Evolutionary conservation across 1,140 invertebrate species (phyloP).

Genomic region (Sogatella furcifera): DNA sequence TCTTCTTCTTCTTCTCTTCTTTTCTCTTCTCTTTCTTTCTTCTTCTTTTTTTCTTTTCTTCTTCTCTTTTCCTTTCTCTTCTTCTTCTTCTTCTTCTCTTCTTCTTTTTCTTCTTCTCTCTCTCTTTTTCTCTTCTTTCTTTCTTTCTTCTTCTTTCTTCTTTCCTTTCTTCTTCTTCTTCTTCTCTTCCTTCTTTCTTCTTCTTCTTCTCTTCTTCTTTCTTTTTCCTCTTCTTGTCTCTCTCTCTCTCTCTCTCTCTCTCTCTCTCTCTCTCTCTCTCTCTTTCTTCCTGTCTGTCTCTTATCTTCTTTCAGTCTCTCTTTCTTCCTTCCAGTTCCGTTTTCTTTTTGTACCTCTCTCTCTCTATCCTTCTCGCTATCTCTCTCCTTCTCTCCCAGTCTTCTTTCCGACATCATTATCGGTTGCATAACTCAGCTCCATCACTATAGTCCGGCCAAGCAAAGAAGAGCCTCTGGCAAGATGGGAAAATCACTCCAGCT

Average conservation of each 20-base stretch:
- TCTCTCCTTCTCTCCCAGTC: slow-evolving; percentile 3
- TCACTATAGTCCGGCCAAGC: too few species aligned
- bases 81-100: neutral
- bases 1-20: too few species aligned
- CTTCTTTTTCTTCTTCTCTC: neutral
- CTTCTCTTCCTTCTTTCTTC: too few species aligned
- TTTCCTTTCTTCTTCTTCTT: too few species aligned
- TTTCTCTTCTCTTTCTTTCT: neutral
- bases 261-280: slow-evolving; percentile 13
- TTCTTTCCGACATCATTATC: too few species aligned
- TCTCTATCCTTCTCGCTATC: neutral
- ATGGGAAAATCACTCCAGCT: too few species aligned
- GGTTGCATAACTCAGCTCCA: too few species aligned
- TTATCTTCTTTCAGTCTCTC: slow-evolving; percentile 16
- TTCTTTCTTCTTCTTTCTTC: neutral
- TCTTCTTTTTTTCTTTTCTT: neutral
- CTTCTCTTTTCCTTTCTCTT: too few species aligned
- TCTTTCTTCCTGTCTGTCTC: slow-evolving; percentile 28
- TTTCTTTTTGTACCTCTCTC: too few species aligned
- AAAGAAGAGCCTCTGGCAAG: too few species aligned
- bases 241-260: slow-evolving; percentile 9
- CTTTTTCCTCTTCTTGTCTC: neutral
- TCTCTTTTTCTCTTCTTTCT: neutral
- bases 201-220: neutral
- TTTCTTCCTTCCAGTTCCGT: neutral